Percentiles rank a stretch among this genome's conserved stretches.
phyloP scores from a whole-genome alignment of 2,113 vertebrate genomes.

The Electrona antarctica region DNA sequence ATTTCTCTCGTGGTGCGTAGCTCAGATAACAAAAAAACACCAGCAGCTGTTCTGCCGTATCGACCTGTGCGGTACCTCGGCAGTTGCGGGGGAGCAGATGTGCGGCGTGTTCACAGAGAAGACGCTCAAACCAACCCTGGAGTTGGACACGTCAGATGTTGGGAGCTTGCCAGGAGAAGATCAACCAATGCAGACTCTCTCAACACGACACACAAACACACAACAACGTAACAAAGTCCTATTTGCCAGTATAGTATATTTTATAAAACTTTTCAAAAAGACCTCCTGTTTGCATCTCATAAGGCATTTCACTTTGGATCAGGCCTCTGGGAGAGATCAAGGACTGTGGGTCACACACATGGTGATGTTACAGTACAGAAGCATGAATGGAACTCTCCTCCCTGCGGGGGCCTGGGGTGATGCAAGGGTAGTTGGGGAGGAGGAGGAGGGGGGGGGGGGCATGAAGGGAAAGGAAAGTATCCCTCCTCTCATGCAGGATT shows the following conservation, averaged over 20 bases:
- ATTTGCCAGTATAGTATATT: not conserved
- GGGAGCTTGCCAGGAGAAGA: slow-evolving; percentile 26
- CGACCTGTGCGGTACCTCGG: slow-evolving; percentile 16
- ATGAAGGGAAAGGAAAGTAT: slow-evolving; percentile 54
- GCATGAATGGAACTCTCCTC: slow-evolving; percentile 44
- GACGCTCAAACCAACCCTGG: not conserved
- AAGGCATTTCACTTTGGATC: slow-evolving; percentile 11
- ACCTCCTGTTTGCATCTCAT: slow-evolving; percentile 16
- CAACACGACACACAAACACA: not conserved
- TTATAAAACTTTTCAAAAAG: not conserved
- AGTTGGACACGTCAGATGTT: slow-evolving; percentile 11
- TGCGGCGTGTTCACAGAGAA: slow-evolving; percentile 21
- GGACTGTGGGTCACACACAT: slow-evolving; percentile 23
- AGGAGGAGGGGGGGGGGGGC: slow-evolving; percentile 12
- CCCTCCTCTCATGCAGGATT: slow-evolving; percentile 40
- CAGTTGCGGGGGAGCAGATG: slow-evolving; percentile 23
- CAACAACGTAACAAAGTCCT: not conserved
- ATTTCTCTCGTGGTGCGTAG: slow-evolving; percentile 42
- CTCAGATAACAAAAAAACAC: slow-evolving; percentile 50
- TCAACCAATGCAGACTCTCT: not conserved
- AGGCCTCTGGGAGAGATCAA: slow-evolving; percentile 14
- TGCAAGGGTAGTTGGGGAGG: not conserved
- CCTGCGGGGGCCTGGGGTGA: not conserved
- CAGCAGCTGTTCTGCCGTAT: slow-evolving; percentile 52
- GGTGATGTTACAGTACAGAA: slow-evolving; percentile 25